These are phyloP conservation scores for Drosophila pseudoobscura DNA, from an alignment of 1,140 invertebrate genomes.

Conservation along the genomic window DNA sequence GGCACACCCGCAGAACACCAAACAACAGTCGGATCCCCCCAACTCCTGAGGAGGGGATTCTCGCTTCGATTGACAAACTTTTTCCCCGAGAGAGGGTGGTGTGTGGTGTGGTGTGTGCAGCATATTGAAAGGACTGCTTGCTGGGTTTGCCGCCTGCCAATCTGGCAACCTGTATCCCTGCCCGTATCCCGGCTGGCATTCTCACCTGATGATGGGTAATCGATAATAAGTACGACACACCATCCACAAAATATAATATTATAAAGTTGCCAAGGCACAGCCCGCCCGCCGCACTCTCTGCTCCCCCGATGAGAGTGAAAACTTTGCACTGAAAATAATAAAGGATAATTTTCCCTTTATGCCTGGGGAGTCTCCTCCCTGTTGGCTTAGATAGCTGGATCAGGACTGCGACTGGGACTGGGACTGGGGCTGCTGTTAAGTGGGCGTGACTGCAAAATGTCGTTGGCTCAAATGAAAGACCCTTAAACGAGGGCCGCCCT, in stretches of 20 bases:
- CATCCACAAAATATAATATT: conserved; percentile 51
- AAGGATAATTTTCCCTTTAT: conserved; percentile 57
- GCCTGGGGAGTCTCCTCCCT: neutral
- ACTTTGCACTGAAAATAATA: conserved; percentile 68
- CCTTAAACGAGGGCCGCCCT: conserved; percentile 21
- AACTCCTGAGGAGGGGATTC: neutral
- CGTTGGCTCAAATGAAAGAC: conserved; percentile 23
- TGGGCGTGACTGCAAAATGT: conserved; percentile 64
- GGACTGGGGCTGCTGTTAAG: conserved; percentile 43
- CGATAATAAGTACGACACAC: conserved; percentile 68
- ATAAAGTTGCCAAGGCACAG: conserved; percentile 42
- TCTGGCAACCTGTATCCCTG: too few relatives aligned
- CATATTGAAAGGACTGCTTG: conserved; percentile 57
- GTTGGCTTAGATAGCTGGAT: conserved; percentile 34
- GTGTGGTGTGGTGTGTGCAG: conserved; percentile 46
- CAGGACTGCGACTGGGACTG: conserved; percentile 17
- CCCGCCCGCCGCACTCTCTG: neutral
- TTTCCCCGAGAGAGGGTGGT: conserved; percentile 34
- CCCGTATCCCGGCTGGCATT: conserved; percentile 18
- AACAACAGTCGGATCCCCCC: conserved; percentile 30
- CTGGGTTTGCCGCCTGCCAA: too few relatives aligned
- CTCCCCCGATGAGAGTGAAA: conserved; percentile 47
- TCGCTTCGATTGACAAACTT: conserved; percentile 71
- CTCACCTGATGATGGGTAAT: conserved; percentile 74
- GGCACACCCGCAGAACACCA: conserved; percentile 59